A percentile compares a stretch with the other conserved stretches of the same genome.
Conservation (phyloP, 2,113 vertebrate genomes). For the Megaceryle maxima region DNA sequence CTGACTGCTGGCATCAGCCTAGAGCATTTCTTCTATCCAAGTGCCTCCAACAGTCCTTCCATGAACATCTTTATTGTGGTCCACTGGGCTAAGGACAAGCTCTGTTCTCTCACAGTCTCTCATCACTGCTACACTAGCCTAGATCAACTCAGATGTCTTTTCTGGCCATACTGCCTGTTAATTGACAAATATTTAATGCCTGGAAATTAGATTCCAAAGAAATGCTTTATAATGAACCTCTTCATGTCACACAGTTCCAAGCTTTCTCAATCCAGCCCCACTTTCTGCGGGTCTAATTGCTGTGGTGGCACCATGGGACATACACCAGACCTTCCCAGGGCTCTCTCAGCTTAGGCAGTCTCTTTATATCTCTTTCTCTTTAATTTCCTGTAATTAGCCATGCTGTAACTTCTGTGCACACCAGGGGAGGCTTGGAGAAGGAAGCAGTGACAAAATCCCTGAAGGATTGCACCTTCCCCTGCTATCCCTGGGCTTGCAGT, state of each 20-base stretch:
- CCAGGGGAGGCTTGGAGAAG: background rate
- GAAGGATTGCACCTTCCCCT: background rate
- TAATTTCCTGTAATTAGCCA: slow-evolving; percentile 17
- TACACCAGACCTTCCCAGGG: background rate
- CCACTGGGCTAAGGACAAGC: background rate
- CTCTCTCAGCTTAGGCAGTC: background rate
- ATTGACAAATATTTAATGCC: background rate
- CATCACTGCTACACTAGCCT: background rate
- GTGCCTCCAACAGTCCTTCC: background rate
- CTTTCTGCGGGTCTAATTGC: background rate
- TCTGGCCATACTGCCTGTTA: background rate
- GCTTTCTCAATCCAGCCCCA: background rate
- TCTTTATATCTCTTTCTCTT: background rate
- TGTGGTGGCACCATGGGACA: accelerated
- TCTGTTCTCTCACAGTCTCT: background rate
- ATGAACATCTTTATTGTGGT: background rate
- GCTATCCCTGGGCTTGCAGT: background rate
- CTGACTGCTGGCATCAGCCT: no score
- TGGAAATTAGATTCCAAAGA: background rate
- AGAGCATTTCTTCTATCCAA: background rate
- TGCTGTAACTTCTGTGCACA: background rate
- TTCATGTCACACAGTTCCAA: background rate
- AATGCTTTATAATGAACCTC: background rate
- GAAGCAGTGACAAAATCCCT: background rate
- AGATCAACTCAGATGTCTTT: background rate